These are phyloP conservation scores for Rhombomys opimus DNA, from an alignment of 2,113 vertebrate genomes.

Conservation along the genomic window DNA sequence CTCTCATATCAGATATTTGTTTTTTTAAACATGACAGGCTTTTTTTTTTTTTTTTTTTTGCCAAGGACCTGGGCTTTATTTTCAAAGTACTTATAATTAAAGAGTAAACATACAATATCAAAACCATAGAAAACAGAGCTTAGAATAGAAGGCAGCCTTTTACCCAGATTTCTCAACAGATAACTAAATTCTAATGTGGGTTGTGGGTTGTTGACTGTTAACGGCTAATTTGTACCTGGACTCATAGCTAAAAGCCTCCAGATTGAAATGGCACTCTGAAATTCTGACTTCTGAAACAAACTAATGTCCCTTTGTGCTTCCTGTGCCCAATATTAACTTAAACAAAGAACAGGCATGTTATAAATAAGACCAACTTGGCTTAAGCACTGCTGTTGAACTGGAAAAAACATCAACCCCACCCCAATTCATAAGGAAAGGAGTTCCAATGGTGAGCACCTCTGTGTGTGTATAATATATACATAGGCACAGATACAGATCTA, in stretches of 20 bases:
- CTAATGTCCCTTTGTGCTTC: constrained; percentile 67
- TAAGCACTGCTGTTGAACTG: constrained; percentile 81
- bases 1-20: neutral
- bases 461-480: constrained; percentile 39
- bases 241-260: constrained; percentile 81
- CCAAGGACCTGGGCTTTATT: constrained; percentile 83
- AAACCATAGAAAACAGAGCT: constrained; percentile 69
- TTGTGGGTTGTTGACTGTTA: constrained; percentile 69
- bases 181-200: constrained; percentile 76
- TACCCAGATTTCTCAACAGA: constrained; percentile 77
- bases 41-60: neutral
- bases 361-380: constrained; percentile 76
- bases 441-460: constrained; percentile 73
- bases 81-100: constrained; percentile 70
- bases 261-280: constrained; percentile 78
- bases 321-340: constrained; percentile 78
- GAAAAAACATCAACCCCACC: constrained; percentile 75
- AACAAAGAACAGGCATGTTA: constrained; percentile 82
- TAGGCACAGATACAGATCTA: constrained; percentile 58
- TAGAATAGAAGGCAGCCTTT: constrained; percentile 86
- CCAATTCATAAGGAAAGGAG: constrained; percentile 85
- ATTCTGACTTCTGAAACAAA: constrained; percentile 69
- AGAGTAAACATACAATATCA: constrained; percentile 48
- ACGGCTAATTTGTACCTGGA: constrained; percentile 74
- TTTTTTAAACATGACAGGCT: constrained; percentile 20